phyloP scores from a whole-genome alignment of 1,140 invertebrate species.

The Catajapyx aquilonaris region DNA sequence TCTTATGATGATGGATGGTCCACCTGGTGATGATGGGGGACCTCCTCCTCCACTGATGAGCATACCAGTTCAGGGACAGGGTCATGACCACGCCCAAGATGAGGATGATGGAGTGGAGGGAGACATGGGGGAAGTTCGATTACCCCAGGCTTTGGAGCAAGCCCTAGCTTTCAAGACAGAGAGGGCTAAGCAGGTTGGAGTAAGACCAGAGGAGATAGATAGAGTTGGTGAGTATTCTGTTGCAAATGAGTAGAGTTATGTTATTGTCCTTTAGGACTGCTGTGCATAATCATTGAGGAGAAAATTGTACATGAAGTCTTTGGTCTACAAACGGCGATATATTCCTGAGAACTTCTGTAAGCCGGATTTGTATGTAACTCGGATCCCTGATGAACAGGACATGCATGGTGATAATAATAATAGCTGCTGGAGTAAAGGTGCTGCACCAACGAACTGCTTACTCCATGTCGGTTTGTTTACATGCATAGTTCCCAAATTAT shows the following conservation, averaged over 20 bases:
- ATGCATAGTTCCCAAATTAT: too few relatives aligned
- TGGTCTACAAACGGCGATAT: too few relatives aligned
- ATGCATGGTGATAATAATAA: too few relatives aligned
- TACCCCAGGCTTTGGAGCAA: slow-evolving; percentile 71
- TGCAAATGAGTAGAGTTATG: background rate
- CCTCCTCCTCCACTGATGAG: slow-evolving; percentile 11
- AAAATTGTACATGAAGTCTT: too few relatives aligned
- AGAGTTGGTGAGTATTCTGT: slow-evolving; percentile 4
- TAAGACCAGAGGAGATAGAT: slow-evolving; percentile 26
- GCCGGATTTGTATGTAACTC: too few relatives aligned
- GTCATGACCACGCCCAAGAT: slow-evolving; percentile 5
- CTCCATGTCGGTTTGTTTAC: too few relatives aligned
- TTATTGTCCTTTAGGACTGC: background rate
- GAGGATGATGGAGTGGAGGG: slow-evolving; percentile 9
- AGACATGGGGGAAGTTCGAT: slow-evolving; percentile 27
- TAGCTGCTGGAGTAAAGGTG: too few relatives aligned
- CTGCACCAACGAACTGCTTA: too few relatives aligned
- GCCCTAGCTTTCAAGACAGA: slow-evolving; percentile 69
- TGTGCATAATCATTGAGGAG: too few relatives aligned
- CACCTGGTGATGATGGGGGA: slow-evolving; percentile 14
- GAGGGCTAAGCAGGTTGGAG: slow-evolving; percentile 51
- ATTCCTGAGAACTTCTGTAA: too few relatives aligned
- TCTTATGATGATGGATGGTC: too few relatives aligned
- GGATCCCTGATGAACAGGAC: too few relatives aligned
- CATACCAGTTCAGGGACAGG: slow-evolving; percentile 14